Percentiles rank a stretch among this genome's conserved stretches.
phyloP scores from a whole-genome alignment of 2,888 invertebrate genomes.

The Chloroclysta siterata region DNA sequence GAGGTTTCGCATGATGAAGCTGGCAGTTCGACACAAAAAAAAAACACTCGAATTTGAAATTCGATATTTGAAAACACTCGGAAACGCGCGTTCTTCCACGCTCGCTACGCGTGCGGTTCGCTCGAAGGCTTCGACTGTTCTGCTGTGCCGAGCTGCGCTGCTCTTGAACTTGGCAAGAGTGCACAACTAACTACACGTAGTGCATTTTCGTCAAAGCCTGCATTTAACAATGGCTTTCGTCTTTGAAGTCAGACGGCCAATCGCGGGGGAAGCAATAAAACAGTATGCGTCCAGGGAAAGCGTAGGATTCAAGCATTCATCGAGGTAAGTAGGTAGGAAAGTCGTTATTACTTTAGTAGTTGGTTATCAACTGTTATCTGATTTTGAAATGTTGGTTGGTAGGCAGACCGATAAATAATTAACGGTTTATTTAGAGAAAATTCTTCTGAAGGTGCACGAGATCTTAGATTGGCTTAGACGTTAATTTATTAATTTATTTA shows the following conservation, averaged over 20 bases:
- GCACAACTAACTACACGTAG: constrained; percentile 57
- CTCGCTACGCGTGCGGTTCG: constrained; percentile 51
- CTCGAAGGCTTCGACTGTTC: constrained; percentile 69
- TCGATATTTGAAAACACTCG: constrained; percentile 52
- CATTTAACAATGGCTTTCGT: constrained; percentile 41
- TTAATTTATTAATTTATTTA: too few species aligned
- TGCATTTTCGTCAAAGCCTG: constrained; percentile 65
- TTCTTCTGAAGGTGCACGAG: background rate
- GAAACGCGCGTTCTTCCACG: constrained; percentile 57
- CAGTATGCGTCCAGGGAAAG: constrained; percentile 25
- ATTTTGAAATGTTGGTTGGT: background rate
- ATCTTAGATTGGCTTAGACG: too few species aligned
- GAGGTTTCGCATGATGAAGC: constrained; percentile 71
- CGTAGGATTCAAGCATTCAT: constrained; percentile 28
- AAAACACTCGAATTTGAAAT: constrained; percentile 48
- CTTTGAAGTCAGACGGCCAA: constrained; percentile 42
- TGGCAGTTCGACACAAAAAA: constrained; percentile 49
- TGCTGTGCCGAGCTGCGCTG: constrained; percentile 57
- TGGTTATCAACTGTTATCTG: background rate
- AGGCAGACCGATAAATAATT: background rate
- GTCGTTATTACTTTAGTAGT: constrained; percentile 9
- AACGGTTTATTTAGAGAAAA: background rate
- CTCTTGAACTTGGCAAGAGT: constrained; percentile 77
- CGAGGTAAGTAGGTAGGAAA: constrained; percentile 6
- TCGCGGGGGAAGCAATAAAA: constrained; percentile 29